Base-by-base conservation (phyloP, 23 tunicate genomes). In the Oikopleura vanhoeffeni region DNA sequence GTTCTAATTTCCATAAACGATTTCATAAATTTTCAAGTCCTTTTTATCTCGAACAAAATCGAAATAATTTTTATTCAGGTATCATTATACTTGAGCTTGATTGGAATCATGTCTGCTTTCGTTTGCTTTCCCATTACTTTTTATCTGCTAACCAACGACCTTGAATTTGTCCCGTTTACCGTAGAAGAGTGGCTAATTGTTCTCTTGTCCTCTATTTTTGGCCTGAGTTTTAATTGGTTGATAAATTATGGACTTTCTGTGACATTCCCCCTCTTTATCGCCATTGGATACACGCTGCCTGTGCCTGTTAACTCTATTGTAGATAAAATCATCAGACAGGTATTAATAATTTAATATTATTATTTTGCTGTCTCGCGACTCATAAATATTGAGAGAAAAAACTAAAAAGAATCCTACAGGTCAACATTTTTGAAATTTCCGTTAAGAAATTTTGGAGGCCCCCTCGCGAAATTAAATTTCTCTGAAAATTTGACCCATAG, bases 171-270 rank as follows among this genome's bases (percentile, higher is more conserved):
- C 4, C 76, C 41, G 1, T 87, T 91, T 28, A 85, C 67, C 1
- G 88, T 86, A 38, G 89, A 90, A n/a, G 91, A 91, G 27, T 95
- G 99, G 99, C 1, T 76, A 0, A 89, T 90, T 82, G 64, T 95
- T 24, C 85, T 87, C 35, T 86, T 85, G 0, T 95, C 99, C 85
- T 41, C 57, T 28, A 36, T 24, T 2, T 83, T 30, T 83, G 32
- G 79, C 27, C 79, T 71, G 34, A 18, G 27, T n/a, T 95, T 95
- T 86, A 95, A 95, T 85, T 95, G 91, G 86, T 87, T 90, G 3
- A 89, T 95, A 38, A 95, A 95, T 77, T 95, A 90, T 57, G 99
- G 99, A 8, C 75, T 95, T 33, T 94, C 99, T 40, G 88, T 84
- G 87, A 95, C 99, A 0, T 95, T 86, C 71, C 99, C 99, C 0